These are phyloP conservation scores for Rhopalosiphum nymphaeae DNA, from an alignment of 2,888 invertebrate species.

Conservation along the genomic window DNA sequence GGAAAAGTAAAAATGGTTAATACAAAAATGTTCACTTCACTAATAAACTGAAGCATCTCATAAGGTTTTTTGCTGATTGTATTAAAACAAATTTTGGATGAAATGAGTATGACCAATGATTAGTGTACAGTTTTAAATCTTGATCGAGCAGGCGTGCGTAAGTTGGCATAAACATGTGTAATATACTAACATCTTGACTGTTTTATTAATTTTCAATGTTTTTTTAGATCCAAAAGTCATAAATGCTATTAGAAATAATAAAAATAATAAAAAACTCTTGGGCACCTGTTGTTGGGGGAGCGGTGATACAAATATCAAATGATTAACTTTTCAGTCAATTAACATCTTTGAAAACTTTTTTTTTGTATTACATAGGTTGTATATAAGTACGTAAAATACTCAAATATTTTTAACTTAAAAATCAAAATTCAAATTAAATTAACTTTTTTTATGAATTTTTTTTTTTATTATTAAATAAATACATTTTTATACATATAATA, in stretches of 20 bases:
- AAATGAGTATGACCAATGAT: conserved; percentile 69
- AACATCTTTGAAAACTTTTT: too few relatives aligned
- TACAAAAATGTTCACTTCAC: background rate
- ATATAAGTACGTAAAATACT: too few relatives aligned
- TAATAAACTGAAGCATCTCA: background rate
- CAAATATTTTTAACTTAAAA: too few relatives aligned
- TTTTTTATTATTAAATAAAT: too few relatives aligned
- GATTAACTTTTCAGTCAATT: too few relatives aligned
- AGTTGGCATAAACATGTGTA: conserved; percentile 70
- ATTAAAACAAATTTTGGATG: conserved; percentile 67
- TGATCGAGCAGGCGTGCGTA: conserved; percentile 93
- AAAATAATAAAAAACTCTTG: too few relatives aligned
- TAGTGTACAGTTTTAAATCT: conserved; percentile 95
- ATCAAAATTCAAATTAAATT: too few relatives aligned
- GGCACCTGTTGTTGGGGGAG: too few relatives aligned
- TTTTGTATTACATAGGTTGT: too few relatives aligned
- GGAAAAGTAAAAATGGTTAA: conserved; percentile 87
- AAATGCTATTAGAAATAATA: conserved; percentile 80
- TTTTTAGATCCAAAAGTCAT: conserved; percentile 69
- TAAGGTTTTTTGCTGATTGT: conserved; percentile 66
- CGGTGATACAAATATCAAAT: too few relatives aligned
- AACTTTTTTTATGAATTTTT: too few relatives aligned
- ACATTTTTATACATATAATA: too few relatives aligned
- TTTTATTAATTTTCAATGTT: conserved; percentile 62
- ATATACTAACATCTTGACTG: background rate